Base-by-base conservation (phyloP, 2,797 vertebrate species). In the Rhincodon typus region DNA sequence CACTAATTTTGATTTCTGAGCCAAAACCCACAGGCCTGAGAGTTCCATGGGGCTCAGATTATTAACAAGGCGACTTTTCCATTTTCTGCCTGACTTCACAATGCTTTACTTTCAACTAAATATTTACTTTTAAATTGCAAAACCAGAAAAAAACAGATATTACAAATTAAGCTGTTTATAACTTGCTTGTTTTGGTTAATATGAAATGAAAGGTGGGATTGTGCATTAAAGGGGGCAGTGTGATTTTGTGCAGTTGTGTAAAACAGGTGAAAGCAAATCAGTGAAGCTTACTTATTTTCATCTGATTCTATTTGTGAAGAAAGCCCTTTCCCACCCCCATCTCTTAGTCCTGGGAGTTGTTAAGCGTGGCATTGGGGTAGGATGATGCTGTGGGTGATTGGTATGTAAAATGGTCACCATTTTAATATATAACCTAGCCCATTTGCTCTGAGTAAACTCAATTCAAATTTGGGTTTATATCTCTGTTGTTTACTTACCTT, bases 51-150 rank as follows among this genome's bases (percentile, higher is more conserved):
- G 66, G 66, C 62, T 69, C 34, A 21, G 90, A 42, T 93, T 93
- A 93, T 93, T 42, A 93, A 38, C 90, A 69, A 69, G 66, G 21
- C 38, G 21, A 93, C n/a, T 69, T 93, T 93, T 93, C 38, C 62
- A 93, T 93, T 93, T 93, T 93, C 90, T 93, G 90, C 90, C 90
- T 69, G 90, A 69, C 66, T 93, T 93, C 90, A 69, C 90, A 93
- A 34, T 57, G 86, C 50, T 88, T 88, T 88, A 8, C 86, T 88
- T 88, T 57, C 86, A 88, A n/a, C 62, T 67, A 27, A 93, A 69
- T 42, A 34, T 42, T 69, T 93, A 93, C 69, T 42, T 42, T 42
- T 69, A 67, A 21, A 42, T 38, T 34, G 30, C 15, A 34, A 21
- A 93, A 69, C 67, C n/a, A 38, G 57, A 13, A 62, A 69, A 69